Conservation (phyloP, 2,888 invertebrate species). For the Masnerella sp. region DNA sequence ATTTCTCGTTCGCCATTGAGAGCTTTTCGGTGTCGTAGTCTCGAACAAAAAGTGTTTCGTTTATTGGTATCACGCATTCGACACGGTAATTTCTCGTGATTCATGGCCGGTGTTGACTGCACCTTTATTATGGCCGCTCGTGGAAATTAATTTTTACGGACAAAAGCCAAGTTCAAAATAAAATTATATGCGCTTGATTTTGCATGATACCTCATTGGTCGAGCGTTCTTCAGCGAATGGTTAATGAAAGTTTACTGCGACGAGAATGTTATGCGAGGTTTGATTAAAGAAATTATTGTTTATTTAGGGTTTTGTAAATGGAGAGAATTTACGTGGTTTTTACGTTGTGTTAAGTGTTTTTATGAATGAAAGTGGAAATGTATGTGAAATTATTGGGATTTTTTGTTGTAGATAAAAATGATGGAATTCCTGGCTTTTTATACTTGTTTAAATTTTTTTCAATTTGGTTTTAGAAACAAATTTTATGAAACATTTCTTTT, state of each 20-base stretch:
- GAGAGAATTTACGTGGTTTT: too few relatives aligned
- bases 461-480: too few relatives aligned
- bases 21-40: slow-evolving; percentile 60
- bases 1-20: slow-evolving; percentile 60
- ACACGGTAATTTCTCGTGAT: slow-evolving; percentile 60
- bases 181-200: slow-evolving; percentile 6
- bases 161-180: slow-evolving; percentile 26
- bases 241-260: slow-evolving; percentile 3
- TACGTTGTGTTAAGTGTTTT: too few relatives aligned
- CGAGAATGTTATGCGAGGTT: too few relatives aligned
- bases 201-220: background rate
- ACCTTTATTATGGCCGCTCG: slow-evolving; percentile 49
- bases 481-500: too few relatives aligned
- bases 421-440: too few relatives aligned
- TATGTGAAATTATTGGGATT: too few relatives aligned
- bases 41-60: slow-evolving; percentile 60
- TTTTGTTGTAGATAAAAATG: too few relatives aligned
- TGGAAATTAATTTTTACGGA: slow-evolving; percentile 59
- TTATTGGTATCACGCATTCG: slow-evolving; percentile 60
- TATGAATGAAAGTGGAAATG: too few relatives aligned
- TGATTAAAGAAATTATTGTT: too few relatives aligned
- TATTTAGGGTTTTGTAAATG: too few relatives aligned
- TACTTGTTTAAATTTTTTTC: too few relatives aligned
- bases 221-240: background rate
- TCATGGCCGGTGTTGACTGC: slow-evolving; percentile 54